Percentiles rank a stretch among this genome's conserved stretches.
These are phyloP conservation scores for Polyergus mexicanus DNA, from an alignment of 1,140 invertebrate genomes.

Conservation along the genomic window DNA sequence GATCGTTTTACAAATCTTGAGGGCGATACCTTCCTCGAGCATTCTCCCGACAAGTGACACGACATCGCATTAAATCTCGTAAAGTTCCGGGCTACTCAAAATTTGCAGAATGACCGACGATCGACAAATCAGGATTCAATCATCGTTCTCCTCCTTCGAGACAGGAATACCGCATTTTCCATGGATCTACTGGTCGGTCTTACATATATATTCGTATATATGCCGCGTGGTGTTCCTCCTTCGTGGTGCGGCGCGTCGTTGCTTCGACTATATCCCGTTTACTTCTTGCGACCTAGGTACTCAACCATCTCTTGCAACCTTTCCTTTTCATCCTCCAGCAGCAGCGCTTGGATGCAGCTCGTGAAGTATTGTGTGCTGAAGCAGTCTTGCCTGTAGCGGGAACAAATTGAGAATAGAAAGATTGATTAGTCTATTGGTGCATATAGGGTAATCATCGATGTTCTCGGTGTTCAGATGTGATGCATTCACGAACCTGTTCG, in stretches of 20 bases:
- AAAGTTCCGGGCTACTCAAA: neutral
- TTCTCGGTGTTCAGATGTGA: neutral
- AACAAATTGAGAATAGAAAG: constrained; percentile 21
- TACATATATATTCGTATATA: neutral
- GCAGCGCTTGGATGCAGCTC: constrained; percentile 88
- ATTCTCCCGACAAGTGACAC: neutral
- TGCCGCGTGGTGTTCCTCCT: constrained; percentile 11
- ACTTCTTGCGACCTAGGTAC: constrained; percentile 87
- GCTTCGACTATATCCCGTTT: constrained; percentile 72
- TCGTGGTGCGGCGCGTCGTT: constrained; percentile 61
- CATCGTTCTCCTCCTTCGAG: neutral
- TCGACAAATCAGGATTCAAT: neutral
- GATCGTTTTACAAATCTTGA: neutral
- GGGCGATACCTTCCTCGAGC: neutral
- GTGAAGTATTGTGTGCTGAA: constrained; percentile 89
- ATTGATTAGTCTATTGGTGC: neutral
- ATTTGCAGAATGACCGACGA: constrained; percentile 21
- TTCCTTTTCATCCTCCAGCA: constrained; percentile 88
- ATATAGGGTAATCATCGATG: neutral
- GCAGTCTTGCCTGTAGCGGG: constrained; percentile 87
- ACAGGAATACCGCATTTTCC: constrained; percentile 19
- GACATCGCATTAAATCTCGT: neutral
- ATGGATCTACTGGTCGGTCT: constrained; percentile 15
- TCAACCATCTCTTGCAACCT: constrained; percentile 88
- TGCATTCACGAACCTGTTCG: constrained; percentile 26